These are phyloP conservation scores for Actenoides lindsayi DNA, from an alignment of 2,113 vertebrate species.

Conservation along the genomic window DNA sequence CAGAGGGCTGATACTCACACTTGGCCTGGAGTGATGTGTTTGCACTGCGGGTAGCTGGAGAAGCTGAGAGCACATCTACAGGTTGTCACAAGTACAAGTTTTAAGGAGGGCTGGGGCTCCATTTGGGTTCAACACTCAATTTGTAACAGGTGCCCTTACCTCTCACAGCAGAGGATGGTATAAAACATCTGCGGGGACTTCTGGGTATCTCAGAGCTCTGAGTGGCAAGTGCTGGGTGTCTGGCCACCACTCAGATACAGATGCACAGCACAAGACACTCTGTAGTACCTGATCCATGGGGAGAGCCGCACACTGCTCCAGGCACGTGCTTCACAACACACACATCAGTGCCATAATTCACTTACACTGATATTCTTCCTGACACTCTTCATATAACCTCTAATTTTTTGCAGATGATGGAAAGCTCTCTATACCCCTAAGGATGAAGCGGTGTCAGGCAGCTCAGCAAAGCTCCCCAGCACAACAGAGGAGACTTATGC, in stretches of 20 bases:
- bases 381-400: not conserved
- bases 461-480: not conserved
- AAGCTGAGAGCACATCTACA: not conserved
- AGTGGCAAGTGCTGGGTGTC: rapidly evolving
- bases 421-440: not conserved
- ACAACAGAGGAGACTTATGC: not conserved
- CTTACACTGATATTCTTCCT: not conserved
- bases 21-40: not conserved
- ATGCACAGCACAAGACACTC: not conserved
- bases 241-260: not conserved
- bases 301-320: rapidly evolving
- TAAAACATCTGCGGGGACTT: not conserved
- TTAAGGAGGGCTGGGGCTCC: not conserved
- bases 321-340: rapidly evolving
- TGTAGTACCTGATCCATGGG: rapidly evolving
- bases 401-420: conserved; percentile 41
- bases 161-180: not conserved
- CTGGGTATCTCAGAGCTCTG: not conserved
- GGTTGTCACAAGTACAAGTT: not conserved
- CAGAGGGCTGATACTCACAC: rapidly evolving
- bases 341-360: not conserved
- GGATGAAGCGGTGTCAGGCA: not conserved
- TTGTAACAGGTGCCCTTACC: not conserved
- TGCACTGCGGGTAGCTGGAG: not conserved
- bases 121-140: not conserved